Evolutionary conservation across 2,113 vertebrate genomes (phyloP).

Genomic region (Oenanthe melanoleuca): DNA sequence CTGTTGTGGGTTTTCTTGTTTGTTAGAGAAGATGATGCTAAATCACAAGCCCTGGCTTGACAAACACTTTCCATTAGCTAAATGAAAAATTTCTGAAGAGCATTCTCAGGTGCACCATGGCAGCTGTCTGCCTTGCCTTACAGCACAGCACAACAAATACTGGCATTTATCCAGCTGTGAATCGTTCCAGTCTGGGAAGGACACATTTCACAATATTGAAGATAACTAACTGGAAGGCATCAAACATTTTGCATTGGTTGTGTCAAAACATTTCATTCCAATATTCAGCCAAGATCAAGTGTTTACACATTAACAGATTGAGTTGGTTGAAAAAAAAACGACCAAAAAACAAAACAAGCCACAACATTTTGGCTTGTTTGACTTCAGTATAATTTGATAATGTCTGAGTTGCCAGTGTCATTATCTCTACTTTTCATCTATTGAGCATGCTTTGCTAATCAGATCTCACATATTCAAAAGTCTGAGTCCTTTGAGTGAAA

Average conservation of each 20-base stretch:
- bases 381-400: not conserved
- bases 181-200: not conserved
- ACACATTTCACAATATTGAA: slow-evolving; percentile 55
- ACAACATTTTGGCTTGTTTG: slow-evolving; percentile 25
- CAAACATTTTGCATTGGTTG: slow-evolving; percentile 33
- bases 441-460: not conserved
- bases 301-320: slow-evolving; percentile 49
- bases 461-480: not conserved
- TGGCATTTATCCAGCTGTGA: slow-evolving; percentile 14
- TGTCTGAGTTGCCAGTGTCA: slow-evolving; percentile 6
- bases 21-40: slow-evolving; percentile 6
- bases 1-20: not conserved
- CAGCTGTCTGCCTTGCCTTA: not conserved
- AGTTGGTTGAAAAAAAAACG: not conserved
- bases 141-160: slow-evolving; percentile 12
- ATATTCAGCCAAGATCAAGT: slow-evolving; percentile 42
- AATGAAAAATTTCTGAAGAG: slow-evolving; percentile 6
- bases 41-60: not conserved
- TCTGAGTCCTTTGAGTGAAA: not conserved
- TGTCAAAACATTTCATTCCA: slow-evolving; percentile 56
- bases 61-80: not conserved
- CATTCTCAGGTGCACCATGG: slow-evolving; percentile 32
- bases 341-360: not conserved
- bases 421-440: slow-evolving; percentile 7
- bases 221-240: slow-evolving; percentile 43